These are phyloP conservation scores for Danaus plexippus DNA, from an alignment of 1,140 invertebrate genomes.

Conservation along the genomic window DNA sequence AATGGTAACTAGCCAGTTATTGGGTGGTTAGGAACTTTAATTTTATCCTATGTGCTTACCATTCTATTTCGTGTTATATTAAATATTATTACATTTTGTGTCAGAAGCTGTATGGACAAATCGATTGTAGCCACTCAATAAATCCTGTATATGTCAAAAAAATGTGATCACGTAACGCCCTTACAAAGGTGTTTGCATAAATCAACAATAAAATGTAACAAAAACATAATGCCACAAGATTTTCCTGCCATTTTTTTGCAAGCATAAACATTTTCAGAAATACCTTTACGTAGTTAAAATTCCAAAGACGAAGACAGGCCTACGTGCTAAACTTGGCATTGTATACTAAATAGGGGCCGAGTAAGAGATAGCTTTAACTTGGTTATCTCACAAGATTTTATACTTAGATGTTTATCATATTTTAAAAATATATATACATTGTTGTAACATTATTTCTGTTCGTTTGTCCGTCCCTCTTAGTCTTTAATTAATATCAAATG, in stretches of 20 bases:
- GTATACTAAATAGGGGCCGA: slow-evolving; percentile 42
- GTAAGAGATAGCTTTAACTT: slow-evolving; percentile 19
- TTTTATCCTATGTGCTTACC: too few species aligned
- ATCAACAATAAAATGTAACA: slow-evolving; percentile 54
- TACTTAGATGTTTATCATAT: slow-evolving; percentile 5
- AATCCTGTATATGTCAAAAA: slow-evolving; percentile 13
- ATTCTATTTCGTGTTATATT: too few species aligned
- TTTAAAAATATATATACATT: too few species aligned
- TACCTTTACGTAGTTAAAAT: slow-evolving; percentile 63
- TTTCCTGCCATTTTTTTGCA: slow-evolving; percentile 46
- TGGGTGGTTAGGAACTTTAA: too few species aligned
- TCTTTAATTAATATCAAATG: too few species aligned
- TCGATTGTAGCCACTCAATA: slow-evolving; percentile 2
- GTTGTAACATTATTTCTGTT: too few species aligned
- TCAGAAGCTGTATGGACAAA: too few species aligned
- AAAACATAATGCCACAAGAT: slow-evolving; percentile 40
- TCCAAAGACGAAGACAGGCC: slow-evolving; percentile 41
- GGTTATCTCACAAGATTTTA: slow-evolving; percentile 9
- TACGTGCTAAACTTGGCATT: slow-evolving; percentile 64
- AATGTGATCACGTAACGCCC: slow-evolving; percentile 38
- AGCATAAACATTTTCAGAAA: slow-evolving; percentile 56
- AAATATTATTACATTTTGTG: too few species aligned
- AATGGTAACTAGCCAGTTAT: too few species aligned
- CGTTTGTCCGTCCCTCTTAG: too few species aligned
- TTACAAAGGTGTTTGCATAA: slow-evolving; percentile 54